A percentile compares a stretch with the other conserved stretches of the same genome.
These are phyloP conservation scores for Australoheros facetus DNA, from an alignment of 2,797 vertebrate species.

Conservation along the genomic window DNA sequence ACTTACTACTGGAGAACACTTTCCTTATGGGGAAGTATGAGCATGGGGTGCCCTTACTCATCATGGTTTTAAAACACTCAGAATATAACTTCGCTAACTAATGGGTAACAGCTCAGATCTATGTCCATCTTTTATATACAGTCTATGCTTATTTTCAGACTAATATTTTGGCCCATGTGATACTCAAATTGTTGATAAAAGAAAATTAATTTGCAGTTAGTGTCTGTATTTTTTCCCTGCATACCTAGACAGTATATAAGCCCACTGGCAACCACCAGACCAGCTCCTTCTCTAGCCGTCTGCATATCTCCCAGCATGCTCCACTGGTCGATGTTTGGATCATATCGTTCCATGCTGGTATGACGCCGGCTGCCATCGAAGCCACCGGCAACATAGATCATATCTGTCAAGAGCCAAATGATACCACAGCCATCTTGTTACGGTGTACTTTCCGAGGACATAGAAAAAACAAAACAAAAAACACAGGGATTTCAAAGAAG, in stretches of 20 bases:
- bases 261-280: conserved; percentile 95
- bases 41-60: neutral
- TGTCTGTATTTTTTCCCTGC: conserved; percentile 1
- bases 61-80: neutral
- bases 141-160: neutral
- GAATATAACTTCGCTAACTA: no score
- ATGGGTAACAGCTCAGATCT: neutral
- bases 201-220: no score
- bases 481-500: neutral
- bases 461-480: neutral
- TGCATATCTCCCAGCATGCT: conserved; percentile 99
- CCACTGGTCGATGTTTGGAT: conserved; percentile 99
- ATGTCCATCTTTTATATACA: rapidly evolving
- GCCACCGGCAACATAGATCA: conserved; percentile 98
- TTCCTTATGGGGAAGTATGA: neutral
- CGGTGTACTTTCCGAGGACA: neutral
- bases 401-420: conserved; percentile 80
- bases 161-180: neutral
- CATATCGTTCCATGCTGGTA: conserved; percentile 98
- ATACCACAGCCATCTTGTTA: neutral
- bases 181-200: neutral
- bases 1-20: neutral
- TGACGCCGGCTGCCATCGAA: conserved; percentile 97
- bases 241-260: conserved; percentile 97
- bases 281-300: conserved; percentile 95